phyloP scores from a whole-genome alignment of 2,797 vertebrate species.

The Lepilemur ruficaudatus region DNA sequence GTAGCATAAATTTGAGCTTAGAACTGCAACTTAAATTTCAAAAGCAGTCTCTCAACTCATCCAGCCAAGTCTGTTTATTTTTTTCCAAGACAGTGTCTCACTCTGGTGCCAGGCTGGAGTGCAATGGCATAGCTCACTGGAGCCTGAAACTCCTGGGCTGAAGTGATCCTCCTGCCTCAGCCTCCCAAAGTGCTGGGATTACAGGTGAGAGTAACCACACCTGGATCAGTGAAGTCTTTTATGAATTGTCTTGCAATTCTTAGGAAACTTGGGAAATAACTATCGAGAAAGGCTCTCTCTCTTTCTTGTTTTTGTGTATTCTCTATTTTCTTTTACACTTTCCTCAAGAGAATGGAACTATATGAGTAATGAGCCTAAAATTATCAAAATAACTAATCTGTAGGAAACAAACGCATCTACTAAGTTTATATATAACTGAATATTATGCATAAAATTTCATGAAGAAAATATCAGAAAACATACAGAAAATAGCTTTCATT shows the following conservation, averaged over 20 bases:
- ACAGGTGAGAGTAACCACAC: not conserved
- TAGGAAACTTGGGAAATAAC: not conserved
- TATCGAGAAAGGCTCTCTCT: not conserved
- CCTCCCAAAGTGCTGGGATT: not conserved
- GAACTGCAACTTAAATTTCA: slow-evolving; percentile 3
- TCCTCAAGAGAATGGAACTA: not conserved
- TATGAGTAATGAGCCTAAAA: not conserved
- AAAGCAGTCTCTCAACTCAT: not conserved
- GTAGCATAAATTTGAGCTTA: not conserved
- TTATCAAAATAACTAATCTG: not conserved
- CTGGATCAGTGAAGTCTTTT: not conserved
- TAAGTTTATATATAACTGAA: not conserved
- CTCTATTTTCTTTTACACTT: not conserved
- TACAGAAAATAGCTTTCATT: not conserved
- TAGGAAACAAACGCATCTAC: not conserved
- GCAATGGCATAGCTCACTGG: not conserved
- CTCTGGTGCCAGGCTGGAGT: not conserved
- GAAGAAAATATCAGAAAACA: not conserved
- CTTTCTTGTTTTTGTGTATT: not conserved
- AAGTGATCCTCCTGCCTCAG: not conserved
- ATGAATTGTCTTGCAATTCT: not conserved
- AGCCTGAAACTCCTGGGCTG: not conserved
- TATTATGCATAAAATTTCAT: not conserved
- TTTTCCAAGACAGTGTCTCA: not conserved
- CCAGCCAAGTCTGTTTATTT: not conserved